Evolutionary conservation across 2,888 invertebrate species (phyloP), one percentile per base, ranked within the genome.

Genomic region (Podabrus alpinus): DNA sequence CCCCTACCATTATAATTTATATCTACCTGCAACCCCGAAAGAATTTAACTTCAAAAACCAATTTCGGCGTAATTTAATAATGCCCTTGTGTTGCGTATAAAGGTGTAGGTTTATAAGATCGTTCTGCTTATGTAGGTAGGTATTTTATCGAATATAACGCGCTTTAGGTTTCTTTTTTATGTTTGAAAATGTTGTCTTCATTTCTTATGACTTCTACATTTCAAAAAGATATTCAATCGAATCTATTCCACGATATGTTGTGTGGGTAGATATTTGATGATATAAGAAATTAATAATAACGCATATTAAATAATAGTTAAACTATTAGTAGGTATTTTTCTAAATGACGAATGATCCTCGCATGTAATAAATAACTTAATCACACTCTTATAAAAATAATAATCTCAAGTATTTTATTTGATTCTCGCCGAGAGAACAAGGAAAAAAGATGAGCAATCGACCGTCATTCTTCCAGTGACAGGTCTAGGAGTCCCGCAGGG

Each of bases 401-500:
- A 64, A 72, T 75, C 68, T 66, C 72, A 11, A 59, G 45, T 45
- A 61, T 72, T 72, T 75, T 75, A 75, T 75, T 75, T 72, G 75
- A 75, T 75, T 75, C 75, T 68, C 67, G 72, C 67, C 75, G 15
- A 71, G 67, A 69, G 68, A 73, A 71, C 73, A 71, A 45, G 73
- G 61, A 75, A 72, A 72, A 62, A 64, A 75, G 73, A 76, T 76
- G 76, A 73, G 76, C 76, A 76, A 76, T 76, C 76, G 73, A 76
- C 73, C 73, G 76, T 73, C 73, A 76, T 73, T 76, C 76, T 73
- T 73, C 71, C 73, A 73, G 73, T 76, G 76, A 76, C 76, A 76
- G 76, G 60, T 76, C 76, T 76, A 76, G 76, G 73, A 76, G 76
- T 73, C 76, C 76, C 76, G 73, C 73, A 71, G 73, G 76, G 76